A percentile compares a stretch with the other conserved stretches of the same genome.
Conservation (phyloP, 2,797 vertebrate species). For the Fringilla coelebs region DNA sequence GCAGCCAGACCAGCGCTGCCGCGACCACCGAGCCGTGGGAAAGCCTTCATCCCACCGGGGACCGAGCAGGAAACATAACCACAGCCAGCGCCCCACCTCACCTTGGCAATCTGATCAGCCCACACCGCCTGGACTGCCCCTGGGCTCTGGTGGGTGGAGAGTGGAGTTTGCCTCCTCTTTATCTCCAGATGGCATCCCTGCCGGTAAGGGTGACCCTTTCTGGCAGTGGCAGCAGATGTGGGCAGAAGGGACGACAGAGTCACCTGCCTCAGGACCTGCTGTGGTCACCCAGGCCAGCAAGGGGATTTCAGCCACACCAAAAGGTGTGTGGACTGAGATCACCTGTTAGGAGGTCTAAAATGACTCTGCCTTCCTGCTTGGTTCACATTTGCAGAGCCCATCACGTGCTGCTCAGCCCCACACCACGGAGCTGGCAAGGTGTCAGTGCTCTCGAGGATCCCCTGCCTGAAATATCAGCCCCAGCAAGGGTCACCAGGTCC, state of each 20-base stretch:
- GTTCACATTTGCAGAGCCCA: not conserved
- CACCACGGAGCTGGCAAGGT: rapidly evolving
- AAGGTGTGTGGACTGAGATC: not conserved
- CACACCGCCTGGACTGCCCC: not conserved
- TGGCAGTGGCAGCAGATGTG: rapidly evolving
- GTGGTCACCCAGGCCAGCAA: not conserved
- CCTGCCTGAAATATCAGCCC: not conserved
- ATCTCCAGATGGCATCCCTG: not conserved
- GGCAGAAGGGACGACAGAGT: not conserved
- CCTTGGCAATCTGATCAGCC: not conserved
- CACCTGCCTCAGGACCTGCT: not conserved
- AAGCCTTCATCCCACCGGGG: not conserved
- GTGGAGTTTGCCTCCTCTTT: not conserved
- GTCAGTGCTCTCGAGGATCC: not conserved
- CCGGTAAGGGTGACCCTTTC: not conserved
- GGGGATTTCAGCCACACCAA: not conserved
- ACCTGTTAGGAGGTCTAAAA: not conserved
- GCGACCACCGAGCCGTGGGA: rapidly evolving
- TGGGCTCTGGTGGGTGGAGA: not conserved
- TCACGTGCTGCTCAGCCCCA: rapidly evolving
- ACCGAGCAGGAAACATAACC: not conserved
- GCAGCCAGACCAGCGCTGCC: not conserved
- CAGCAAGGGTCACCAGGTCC: not conserved
- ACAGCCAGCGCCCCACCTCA: not conserved
- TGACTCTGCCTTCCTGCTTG: not conserved